Base-by-base conservation (phyloP, 2,888 invertebrate genomes). In the Celastrina argiolus region DNA sequence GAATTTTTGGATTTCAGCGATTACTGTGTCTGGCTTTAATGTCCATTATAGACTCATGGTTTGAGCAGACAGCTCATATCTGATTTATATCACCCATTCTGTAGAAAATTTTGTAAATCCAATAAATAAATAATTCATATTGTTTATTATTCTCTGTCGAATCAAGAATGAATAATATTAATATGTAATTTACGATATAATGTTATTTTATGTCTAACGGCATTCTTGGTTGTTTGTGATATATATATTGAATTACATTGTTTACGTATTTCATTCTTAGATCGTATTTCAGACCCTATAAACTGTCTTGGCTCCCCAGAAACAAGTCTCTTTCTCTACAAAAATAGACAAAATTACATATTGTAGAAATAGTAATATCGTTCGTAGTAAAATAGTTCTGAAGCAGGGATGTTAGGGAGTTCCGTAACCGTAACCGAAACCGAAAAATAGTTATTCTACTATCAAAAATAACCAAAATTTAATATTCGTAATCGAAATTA, bases 1-100 rank as follows among this genome's bases (percentile, higher is more conserved):
- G 59, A 59, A 34, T 59, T 59, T 59, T 59, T 34, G 59, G 34
- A 59, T 59, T 59, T 36, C 34, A 36, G 18, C 34, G 59, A 34
- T 58, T 58, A 58, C 58, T 31, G 58, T 34, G 58, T 34, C 22
- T 16, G 61, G 14, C 18, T 39, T 39, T 18, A 61, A 61, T 61
- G 39, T 39, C 61, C 36, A 26, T 51, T 51, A 51, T 14, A 51
- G 51, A 51, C 22, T 12, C 12, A 51, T 22, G 51, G 26, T 51
- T 12, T 26, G 26, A 7, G 22, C 51, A 51, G 51, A 51, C 5
- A 51, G 22, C 12, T 51, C 22, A 51, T 22, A 1, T 51, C 51
- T 51, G 51, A 51, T 51, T 51, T 26, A 51, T 51, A 51, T 51
- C 12, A 22, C 51, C 51, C 22, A 51, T 51, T 51, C 12, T 26